Conservation (phyloP, 2,113 vertebrate species). For the Melanerpes formicivorus region DNA sequence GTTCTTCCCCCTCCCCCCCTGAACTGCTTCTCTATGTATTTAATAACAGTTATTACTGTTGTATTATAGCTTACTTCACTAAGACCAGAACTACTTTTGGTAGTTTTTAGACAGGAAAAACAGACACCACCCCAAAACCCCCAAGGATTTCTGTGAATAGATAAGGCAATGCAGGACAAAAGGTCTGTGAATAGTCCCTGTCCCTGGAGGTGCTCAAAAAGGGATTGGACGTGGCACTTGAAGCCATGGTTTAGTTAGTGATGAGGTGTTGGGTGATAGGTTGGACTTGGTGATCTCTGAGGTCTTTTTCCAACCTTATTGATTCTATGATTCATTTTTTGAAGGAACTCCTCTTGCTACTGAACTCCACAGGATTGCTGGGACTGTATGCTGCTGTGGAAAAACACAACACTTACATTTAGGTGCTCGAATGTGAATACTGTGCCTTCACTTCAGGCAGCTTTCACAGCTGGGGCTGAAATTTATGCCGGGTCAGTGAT, state of each 20-base stretch:
- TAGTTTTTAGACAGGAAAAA: not conserved
- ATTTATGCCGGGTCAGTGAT: not conserved
- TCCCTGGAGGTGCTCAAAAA: too few species aligned
- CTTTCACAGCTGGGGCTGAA: not conserved
- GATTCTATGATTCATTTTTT: not conserved
- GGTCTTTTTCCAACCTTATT: too few species aligned
- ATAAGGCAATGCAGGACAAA: too few species aligned
- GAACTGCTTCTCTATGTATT: not conserved
- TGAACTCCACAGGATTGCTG: not conserved
- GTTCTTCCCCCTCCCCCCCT: not conserved
- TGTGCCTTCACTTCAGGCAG: not conserved
- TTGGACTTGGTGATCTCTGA: too few species aligned
- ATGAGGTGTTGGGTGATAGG: too few species aligned
- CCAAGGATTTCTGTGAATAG: too few species aligned
- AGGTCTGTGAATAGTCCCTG: too few species aligned
- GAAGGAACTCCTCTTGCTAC: not conserved
- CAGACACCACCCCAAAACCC: not conserved
- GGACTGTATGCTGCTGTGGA: not conserved
- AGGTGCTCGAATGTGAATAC: not conserved
- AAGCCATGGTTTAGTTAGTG: too few species aligned
- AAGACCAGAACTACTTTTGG: not conserved
- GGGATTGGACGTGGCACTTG: too few species aligned
- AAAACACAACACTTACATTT: not conserved
- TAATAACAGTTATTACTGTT: constrained; percentile 18
- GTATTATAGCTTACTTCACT: not conserved